Evolutionary conservation across 1,140 invertebrate genomes (phyloP), one percentile per base, ranked within the genome.

Genomic region (Parasteatoda tepidariorum): DNA sequence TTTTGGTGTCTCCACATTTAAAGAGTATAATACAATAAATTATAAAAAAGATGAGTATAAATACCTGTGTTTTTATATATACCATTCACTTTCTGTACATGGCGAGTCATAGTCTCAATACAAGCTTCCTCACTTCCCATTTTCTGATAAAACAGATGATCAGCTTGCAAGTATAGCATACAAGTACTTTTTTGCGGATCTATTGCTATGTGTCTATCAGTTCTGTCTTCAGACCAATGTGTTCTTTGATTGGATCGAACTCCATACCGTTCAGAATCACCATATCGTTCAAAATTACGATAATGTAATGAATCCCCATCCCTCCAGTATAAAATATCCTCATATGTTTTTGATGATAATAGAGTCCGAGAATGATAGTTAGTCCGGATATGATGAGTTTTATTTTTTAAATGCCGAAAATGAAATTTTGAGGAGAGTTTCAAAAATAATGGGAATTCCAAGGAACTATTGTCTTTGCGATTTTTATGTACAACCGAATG

Each of bases 51-150:
- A n/a, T n/a, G n/a, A n/a, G n/a, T n/a, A n/a, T n/a, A n/a, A n/a
- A n/a, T 89, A 96, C 95, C 95, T 87, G 96, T 97, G 71, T 93
- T 92, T 89, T 93, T 94, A 88, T 97, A 98, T 86, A 98, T 98
- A 11, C 93, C 92, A 89, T 98, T 98, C 83, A 97, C 95, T 87
- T 95, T 92, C 88, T 98, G 96, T 18, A 98, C 96, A 88, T 98
- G 96, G 68, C 96, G 91, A 0, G 96, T 97, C 92, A 98, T 97
- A 30, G 97, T 95, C 89, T 98, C 96, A 86, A 98, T 97, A 87
- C 96, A 96, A 0, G 96, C 95, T 88, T 98, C 96, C 87, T 97
- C 95, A 15, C 94, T 95, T 34, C 95, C 95, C 88, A 97, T 96
- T 90, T 95, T 94, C 87, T 96, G 92, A 88, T 94, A 97, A 90